Percentiles rank a stretch among this genome's conserved stretches.
phyloP scores from a whole-genome alignment of 2,113 vertebrate genomes.

The Balaeniceps rex region DNA sequence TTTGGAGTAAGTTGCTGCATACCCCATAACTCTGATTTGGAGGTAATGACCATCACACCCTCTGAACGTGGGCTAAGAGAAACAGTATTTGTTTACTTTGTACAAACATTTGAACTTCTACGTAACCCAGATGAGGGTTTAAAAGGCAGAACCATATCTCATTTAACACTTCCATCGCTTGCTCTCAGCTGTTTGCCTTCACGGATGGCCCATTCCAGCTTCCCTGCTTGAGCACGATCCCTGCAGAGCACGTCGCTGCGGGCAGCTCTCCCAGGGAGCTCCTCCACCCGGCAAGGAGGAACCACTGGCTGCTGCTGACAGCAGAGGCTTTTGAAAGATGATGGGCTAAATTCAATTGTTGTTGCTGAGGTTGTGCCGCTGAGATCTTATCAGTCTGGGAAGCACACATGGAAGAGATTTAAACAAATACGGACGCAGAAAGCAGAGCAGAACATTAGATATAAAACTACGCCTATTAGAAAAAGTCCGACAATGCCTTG shows the following conservation, averaged over 20 bases:
- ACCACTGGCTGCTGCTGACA: not conserved
- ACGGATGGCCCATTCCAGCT: accelerated
- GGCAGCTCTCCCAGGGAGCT: not conserved
- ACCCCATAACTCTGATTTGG: not conserved
- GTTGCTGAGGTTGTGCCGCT: not conserved
- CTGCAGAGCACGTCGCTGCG: accelerated
- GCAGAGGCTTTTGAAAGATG: not conserved
- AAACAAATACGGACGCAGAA: not conserved
- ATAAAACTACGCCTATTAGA: not conserved
- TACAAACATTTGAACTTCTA: not conserved
- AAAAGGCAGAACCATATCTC: accelerated
- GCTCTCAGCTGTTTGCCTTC: not conserved
- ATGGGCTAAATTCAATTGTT: not conserved
- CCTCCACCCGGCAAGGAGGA: not conserved
- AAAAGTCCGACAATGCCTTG: accelerated
- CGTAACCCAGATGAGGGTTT: not conserved
- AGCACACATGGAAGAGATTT: not conserved
- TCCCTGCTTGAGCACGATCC: not conserved
- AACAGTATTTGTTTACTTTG: not conserved
- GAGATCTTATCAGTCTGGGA: not conserved
- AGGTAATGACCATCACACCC: not conserved
- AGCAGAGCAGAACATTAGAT: not conserved
- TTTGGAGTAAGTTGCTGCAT: not conserved
- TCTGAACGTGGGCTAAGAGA: not conserved
- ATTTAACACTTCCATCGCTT: not conserved